phyloP scores from a whole-genome alignment of 2,797 vertebrate genomes.

The Urocyon cinereoargenteus region DNA sequence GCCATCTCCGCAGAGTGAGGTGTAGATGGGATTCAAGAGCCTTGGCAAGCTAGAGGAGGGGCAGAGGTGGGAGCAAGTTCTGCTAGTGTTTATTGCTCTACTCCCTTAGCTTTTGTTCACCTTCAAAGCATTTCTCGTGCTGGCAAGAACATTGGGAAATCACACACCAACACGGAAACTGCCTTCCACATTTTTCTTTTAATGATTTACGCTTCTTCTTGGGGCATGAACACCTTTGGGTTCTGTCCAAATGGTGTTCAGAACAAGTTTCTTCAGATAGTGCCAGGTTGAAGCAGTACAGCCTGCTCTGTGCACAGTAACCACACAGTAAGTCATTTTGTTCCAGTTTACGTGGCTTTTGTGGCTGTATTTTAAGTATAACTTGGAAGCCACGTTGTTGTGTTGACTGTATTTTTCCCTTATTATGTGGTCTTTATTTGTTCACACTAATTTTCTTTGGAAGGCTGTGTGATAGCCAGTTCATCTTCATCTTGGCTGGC shows the following conservation, averaged over 20 bases:
- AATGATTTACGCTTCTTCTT: neutral
- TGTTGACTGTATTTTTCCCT: neutral
- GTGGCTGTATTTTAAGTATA: constrained; percentile 28
- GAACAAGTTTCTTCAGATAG: neutral
- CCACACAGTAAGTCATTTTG: neutral
- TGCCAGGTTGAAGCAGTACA: neutral
- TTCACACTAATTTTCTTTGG: neutral
- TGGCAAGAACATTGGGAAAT: neutral
- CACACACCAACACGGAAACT: neutral
- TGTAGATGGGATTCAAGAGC: neutral
- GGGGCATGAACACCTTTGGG: constrained; percentile 49
- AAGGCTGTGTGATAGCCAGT: neutral
- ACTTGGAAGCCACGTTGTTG: constrained; percentile 28
- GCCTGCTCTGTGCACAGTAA: neutral
- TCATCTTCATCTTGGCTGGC: neutral
- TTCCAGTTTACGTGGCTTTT: neutral
- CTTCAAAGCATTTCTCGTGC: neutral
- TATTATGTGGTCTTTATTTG: constrained; percentile 9
- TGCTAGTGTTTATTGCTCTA: fast-evolving
- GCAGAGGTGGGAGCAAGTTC: fast-evolving
- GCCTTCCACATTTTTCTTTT: constrained; percentile 14
- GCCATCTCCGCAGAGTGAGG: neutral
- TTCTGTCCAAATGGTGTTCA: constrained; percentile 26
- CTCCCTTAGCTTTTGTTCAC: neutral
- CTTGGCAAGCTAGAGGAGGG: neutral